Conservation (phyloP, 2,888 invertebrate species). For the Apodemia zela region DNA sequence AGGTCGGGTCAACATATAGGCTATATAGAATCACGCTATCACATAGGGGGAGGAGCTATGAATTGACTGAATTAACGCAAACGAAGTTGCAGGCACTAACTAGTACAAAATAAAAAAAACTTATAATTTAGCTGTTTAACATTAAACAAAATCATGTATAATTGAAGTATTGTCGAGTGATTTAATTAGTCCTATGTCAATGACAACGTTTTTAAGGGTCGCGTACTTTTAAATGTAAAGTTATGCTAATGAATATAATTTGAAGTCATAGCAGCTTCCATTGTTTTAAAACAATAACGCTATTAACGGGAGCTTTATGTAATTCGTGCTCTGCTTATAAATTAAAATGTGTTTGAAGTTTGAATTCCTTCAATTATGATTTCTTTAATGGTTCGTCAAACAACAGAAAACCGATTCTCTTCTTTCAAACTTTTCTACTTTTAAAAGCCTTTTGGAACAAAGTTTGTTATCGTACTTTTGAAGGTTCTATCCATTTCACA, state of each 20-base stretch:
- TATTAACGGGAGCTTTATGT: constrained; percentile 12
- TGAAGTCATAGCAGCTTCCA: constrained; percentile 33
- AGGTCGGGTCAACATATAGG: no score
- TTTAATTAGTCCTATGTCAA: constrained; percentile 18
- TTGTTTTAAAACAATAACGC: constrained; percentile 27
- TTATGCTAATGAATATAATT: constrained; percentile 48
- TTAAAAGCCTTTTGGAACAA: constrained; percentile 5
- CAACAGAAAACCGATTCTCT: not conserved
- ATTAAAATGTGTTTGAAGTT: constrained; percentile 1
- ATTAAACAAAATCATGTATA: not conserved
- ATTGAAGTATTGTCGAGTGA: constrained; percentile 8
- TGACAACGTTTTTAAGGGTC: constrained; percentile 22
- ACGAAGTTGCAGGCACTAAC: no score
- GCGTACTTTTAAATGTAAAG: constrained; percentile 52
- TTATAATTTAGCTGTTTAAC: not conserved
- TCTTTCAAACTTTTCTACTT: not conserved
- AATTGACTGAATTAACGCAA: no score
- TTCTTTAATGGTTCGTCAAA: constrained; percentile 8
- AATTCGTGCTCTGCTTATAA: constrained; percentile 2
- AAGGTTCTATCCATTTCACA: not conserved
- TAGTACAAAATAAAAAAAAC: no score
- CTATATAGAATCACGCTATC: no score
- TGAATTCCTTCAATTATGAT: constrained; percentile 5
- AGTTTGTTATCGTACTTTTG: not conserved
- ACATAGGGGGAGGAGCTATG: no score